phyloP scores from a whole-genome alignment of 2,797 vertebrate genomes.

The Moxostoma hubbsi region DNA sequence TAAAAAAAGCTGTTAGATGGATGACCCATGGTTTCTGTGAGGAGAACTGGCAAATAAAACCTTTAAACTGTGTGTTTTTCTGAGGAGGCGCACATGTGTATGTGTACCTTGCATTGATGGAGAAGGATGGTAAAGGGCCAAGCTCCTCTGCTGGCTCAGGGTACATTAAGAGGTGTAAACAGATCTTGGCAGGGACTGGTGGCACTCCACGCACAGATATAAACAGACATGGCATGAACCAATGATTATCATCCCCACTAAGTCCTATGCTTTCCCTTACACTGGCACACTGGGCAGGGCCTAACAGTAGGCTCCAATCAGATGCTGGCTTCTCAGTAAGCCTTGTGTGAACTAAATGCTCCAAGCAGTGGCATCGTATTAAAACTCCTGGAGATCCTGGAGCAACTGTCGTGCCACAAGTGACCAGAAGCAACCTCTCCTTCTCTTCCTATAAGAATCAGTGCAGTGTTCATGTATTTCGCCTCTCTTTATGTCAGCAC shows the following conservation, averaged over 20 bases:
- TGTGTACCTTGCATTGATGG: conserved; percentile 67
- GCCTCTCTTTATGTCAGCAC: conserved; percentile 58
- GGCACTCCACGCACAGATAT: conserved; percentile 23
- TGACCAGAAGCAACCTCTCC: conserved; percentile 69
- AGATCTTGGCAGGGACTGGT: conserved; percentile 66
- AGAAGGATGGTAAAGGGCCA: conserved; percentile 74
- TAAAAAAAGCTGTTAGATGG: conserved; percentile 58
- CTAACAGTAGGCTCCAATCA: conserved; percentile 66
- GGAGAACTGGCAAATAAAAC: conserved; percentile 76
- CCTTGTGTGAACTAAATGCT: conserved; percentile 74
- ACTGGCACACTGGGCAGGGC: conserved; percentile 47
- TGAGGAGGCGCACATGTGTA: conserved; percentile 56
- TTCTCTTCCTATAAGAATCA: conserved; percentile 61
- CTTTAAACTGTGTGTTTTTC: conserved; percentile 66
- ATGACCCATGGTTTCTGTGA: conserved; percentile 36
- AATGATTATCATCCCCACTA: conserved; percentile 30
- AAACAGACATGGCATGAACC: conserved; percentile 35
- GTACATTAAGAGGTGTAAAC: conserved; percentile 79
- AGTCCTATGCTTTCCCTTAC: conserved; percentile 34
- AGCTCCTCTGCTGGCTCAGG: conserved; percentile 64
- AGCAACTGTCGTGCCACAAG: conserved; percentile 76
- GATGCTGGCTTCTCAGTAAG: conserved; percentile 72
- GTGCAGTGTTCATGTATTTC: conserved; percentile 57
- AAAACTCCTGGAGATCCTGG: conserved; percentile 78
- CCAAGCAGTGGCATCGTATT: conserved; percentile 77